Evolutionary conservation across 30 jellyfish, hydroid and myxozoan species (phyloP).

Genomic region (Catostylus mosaicus): DNA sequence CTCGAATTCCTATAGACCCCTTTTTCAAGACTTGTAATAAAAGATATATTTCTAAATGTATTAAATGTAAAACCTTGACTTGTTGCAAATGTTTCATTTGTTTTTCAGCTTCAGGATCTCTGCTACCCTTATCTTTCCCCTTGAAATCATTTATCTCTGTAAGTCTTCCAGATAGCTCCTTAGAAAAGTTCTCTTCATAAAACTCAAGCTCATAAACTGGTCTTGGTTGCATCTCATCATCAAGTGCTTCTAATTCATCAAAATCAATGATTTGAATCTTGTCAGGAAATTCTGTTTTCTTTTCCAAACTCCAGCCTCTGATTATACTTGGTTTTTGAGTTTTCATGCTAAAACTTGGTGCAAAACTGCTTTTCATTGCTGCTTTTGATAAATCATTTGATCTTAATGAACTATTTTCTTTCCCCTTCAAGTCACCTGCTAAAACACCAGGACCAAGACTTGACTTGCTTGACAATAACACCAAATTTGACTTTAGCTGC

Average conservation of each 20-base stretch:
- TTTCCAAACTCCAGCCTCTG: background rate
- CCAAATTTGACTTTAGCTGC: background rate
- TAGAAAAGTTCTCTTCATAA: constrained; percentile 40
- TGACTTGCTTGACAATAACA: background rate
- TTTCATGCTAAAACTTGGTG: background rate
- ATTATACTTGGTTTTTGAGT: background rate
- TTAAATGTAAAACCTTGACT: constrained; percentile 19
- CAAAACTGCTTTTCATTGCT: background rate
- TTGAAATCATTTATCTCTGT: constrained; percentile 4
- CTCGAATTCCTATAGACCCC: no score
- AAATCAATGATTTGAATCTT: background rate
- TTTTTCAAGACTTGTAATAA: no score
- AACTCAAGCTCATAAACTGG: constrained; percentile 41
- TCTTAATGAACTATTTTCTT: background rate
- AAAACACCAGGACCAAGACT: background rate
- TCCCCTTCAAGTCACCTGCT: no score
- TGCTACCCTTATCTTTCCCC: background rate
- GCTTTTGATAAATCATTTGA: background rate
- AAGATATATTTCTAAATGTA: no score
- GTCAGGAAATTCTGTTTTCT: background rate
- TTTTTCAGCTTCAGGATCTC: constrained; percentile 28
- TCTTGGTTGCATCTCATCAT: background rate
- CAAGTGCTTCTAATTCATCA: background rate
- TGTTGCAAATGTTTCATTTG: constrained; percentile 2
- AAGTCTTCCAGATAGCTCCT: constrained; percentile 9